Percentiles rank a stretch among this genome's conserved stretches.
phyloP scores from a whole-genome alignment of 2,888 invertebrate genomes.

The Cephonodes hylas region DNA sequence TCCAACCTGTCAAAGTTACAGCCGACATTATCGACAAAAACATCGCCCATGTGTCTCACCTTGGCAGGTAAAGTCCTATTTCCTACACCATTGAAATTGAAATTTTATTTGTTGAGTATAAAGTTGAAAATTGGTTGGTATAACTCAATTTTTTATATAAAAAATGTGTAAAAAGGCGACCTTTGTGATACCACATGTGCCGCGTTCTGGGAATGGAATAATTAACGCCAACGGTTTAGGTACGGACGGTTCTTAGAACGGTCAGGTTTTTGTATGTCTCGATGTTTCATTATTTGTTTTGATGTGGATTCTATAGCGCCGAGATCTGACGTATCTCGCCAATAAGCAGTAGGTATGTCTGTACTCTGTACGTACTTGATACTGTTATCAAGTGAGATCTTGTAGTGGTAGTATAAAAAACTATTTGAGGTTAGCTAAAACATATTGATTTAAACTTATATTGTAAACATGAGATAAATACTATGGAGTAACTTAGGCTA shows the following conservation, averaged over 20 bases:
- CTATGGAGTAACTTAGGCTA: no score
- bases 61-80: background rate
- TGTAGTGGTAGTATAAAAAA: no score
- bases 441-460: no score
- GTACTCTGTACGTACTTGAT: no score
- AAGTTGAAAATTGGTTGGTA: background rate
- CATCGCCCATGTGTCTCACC: slow-evolving; percentile 21
- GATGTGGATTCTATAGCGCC: background rate
- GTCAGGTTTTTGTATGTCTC: slow-evolving; percentile 17
- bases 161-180: slow-evolving; percentile 46
- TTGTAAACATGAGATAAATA: no score
- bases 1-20: slow-evolving; percentile 3
- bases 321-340: no score
- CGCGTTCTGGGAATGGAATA: slow-evolving; percentile 50
- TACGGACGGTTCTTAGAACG: slow-evolving; percentile 12
- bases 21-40: background rate
- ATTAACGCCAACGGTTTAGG: slow-evolving; percentile 30
- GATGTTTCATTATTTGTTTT: background rate
- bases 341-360: no score
- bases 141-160: slow-evolving; percentile 15
- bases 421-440: no score
- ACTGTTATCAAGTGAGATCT: no score
- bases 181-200: slow-evolving; percentile 53
- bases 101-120: background rate
- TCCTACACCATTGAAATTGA: background rate